Base-by-base conservation (phyloP, 2,113 vertebrate species). In the Marcusenius ussheri region DNA sequence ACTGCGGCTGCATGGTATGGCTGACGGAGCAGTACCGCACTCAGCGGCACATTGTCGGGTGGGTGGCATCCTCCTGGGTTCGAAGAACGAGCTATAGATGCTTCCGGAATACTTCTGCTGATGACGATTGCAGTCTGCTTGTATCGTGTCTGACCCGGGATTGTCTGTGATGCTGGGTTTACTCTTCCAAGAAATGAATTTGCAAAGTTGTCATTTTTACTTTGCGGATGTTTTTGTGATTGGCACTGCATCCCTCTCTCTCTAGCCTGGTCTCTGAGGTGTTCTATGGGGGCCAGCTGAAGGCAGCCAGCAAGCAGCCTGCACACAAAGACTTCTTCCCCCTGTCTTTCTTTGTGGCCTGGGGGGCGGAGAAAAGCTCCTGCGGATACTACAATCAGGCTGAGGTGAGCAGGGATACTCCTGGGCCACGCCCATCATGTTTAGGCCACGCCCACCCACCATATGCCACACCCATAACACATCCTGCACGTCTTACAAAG, bases 321-420 rank as follows among this genome's bases (percentile, higher is more conserved):
- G 47, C 24, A 15, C 89, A 88, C 77, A 91, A 91, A 90, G 89
- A 91, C 86, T 91, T 91, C 53, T 91, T 90, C 83, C 91, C 91
- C 7, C 86, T 91, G 17, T 88, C 56, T 77, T 90, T 91, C 31
- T 91, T 89, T 13, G 89, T 88, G 62, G 91, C 87, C 11, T 91
- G 89, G 91, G 91, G 87, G 86, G 45, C 53, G n/a, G 91, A 88
- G 42, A 91, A 51, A 35, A 85, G 47, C 77, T 31, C 89, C 56
- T 83, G 84, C 19, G 89, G 86, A 11, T 91, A 88, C 83, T 90
- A 90, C 91, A 91, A 91, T 86, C 88, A 88, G 56, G 86, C 91
- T 35, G 91, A 91, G 91, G 91, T 91, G 86, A 90, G 91, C 5
- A 49, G 21, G 13, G 42, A 51, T 31, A 10, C 35, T 1, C 27